Evolutionary conservation across 2,797 vertebrate genomes (phyloP).

Genomic region (Streptopelia turtur): DNA sequence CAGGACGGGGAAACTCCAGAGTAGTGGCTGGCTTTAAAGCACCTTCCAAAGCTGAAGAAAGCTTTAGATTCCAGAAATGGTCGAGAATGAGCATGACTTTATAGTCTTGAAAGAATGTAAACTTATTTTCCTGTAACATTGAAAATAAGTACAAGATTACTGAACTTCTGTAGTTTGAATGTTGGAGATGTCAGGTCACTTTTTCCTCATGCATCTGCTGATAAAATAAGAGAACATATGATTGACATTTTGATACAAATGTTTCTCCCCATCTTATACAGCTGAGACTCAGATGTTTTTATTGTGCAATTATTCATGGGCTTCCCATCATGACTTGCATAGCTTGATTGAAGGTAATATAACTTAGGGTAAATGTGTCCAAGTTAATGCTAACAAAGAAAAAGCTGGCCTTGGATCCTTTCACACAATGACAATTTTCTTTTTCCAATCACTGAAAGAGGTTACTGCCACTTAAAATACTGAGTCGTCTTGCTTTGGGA

Average conservation of each 20-base stretch:
- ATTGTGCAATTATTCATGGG: fast-evolving
- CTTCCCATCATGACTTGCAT: background rate
- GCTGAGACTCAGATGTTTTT: background rate
- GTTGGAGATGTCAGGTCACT: background rate
- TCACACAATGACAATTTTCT: background rate
- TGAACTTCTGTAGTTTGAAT: background rate
- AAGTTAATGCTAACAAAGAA: background rate
- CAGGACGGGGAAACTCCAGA: background rate
- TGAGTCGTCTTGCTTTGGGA: background rate
- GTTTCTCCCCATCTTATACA: background rate
- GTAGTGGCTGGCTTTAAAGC: background rate
- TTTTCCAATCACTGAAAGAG: background rate
- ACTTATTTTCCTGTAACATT: background rate
- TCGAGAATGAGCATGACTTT: background rate
- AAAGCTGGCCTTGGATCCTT: background rate
- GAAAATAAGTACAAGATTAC: background rate
- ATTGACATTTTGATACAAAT: background rate
- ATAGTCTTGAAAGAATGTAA: background rate
- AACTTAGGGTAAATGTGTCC: background rate
- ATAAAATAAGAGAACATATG: background rate
- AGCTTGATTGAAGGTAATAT: background rate
- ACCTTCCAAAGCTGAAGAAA: background rate
- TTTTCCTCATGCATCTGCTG: background rate
- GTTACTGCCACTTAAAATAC: background rate
- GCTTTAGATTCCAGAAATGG: background rate